phyloP scores from a whole-genome alignment of 2,113 vertebrate species.

The Ceuthmochares aereus region DNA sequence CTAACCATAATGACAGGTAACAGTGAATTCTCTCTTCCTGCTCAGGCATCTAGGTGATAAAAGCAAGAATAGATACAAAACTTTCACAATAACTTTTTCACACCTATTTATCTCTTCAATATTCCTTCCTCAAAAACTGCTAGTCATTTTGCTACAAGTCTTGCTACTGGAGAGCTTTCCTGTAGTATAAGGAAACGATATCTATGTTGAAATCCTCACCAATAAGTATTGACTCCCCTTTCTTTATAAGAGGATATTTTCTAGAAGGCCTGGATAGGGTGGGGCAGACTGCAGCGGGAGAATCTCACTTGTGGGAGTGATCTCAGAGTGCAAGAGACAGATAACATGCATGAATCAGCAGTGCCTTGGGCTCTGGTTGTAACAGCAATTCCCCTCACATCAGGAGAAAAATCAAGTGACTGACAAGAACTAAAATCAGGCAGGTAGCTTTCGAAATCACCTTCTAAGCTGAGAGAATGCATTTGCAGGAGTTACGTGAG shows the following conservation, averaged over 20 bases:
- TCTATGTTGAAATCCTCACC: neutral
- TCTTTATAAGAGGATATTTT: neutral
- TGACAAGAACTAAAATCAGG: neutral
- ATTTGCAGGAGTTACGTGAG: neutral
- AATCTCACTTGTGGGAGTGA: neutral
- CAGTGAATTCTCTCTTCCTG: neutral
- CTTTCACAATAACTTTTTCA: neutral
- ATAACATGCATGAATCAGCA: neutral
- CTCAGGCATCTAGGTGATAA: neutral
- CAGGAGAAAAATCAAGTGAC: neutral
- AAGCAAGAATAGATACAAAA: neutral
- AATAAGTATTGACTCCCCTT: neutral
- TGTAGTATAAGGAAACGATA: neutral
- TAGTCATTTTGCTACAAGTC: neutral
- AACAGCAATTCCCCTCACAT: neutral
- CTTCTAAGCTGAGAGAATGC: neutral
- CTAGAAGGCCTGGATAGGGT: neutral
- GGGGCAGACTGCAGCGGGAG: neutral
- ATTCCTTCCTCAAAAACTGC: neutral
- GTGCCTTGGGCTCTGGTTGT: neutral
- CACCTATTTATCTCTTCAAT: neutral
- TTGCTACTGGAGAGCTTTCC: neutral
- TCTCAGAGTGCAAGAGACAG: neutral
- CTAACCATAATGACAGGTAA: accelerated
- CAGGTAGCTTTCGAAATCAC: neutral